Base-by-base conservation (phyloP, 1,140 invertebrate genomes). In the Lanistes nyassanus region DNA sequence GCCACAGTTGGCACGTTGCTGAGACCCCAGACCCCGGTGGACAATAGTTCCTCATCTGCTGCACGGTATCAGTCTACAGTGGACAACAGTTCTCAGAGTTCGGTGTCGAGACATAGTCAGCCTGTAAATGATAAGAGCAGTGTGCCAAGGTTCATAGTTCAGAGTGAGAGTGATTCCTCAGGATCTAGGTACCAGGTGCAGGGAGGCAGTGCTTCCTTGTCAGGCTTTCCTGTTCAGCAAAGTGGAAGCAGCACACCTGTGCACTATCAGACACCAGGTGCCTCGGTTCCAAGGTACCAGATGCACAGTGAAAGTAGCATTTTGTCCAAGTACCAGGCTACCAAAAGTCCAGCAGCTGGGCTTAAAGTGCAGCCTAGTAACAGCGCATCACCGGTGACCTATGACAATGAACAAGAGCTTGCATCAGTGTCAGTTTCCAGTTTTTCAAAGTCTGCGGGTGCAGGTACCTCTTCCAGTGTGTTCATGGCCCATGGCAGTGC, bases 401-500 rank as follows among this genome's bases (percentile, higher is more conserved):
- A 19, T 31, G 70, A 72, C 2, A 62, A 72, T 21, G 55, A 72
- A 21, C 13, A 53, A 19, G 60, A 56, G 23, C 29, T 0, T 21
- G 29, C 13, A 16, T 37, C 31, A 4, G 39, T 29, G 31, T 26
- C 55, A 39, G 34, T 55, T 37, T 21, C 70, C 7, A 16, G 55
- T 31, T 72, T 60, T 31, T 60, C 56, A 60, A 31, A 60, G 9
- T 60, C 56, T 16, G 29, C n/a, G 1, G 29, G n/a, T 26, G 56
- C 56, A 26, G 23, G 36, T n/a, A 55, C 53, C 19, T 21, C 70
- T 6, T 58, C 70, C 19, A 56, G 29, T 2, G n/a, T 72, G 37
- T 72, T 72, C 29, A 60, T 72, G 55, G 60, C 70, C 23, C 70
- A 72, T 26, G 39, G 55, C 42, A 60, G n/a, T 60, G 7, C 56